Evolutionary conservation across 2,113 vertebrate species (phyloP).

Genomic region (Argyrosomus japonicus): DNA sequence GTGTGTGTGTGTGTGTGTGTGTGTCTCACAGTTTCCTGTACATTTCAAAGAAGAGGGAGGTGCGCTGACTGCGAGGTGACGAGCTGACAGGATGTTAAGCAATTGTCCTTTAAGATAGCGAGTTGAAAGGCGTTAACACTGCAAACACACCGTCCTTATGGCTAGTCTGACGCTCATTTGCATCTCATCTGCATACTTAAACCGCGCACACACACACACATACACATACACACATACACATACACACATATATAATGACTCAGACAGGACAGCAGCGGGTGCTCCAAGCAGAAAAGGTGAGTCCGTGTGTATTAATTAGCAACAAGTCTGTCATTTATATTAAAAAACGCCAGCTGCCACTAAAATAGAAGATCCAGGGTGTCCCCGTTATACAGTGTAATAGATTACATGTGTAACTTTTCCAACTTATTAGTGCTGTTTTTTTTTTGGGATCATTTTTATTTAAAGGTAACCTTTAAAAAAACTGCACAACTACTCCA

Average conservation of each 20-base stretch:
- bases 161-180: conserved; percentile 49
- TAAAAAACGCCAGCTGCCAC: background rate
- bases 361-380: background rate
- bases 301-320: conserved; percentile 24
- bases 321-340: conserved; percentile 19
- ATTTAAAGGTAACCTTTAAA: background rate
- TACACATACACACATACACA: conserved; percentile 21
- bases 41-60: conserved; percentile 21
- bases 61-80: conserved; percentile 1
- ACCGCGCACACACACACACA: conserved; percentile 25
- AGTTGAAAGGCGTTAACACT: conserved; percentile 22
- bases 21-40: conserved; percentile 1
- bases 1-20: background rate
- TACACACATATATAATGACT: conserved; percentile 10
- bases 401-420: background rate
- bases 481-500: too few relatives aligned
- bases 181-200: conserved; percentile 67
- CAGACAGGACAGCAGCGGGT: conserved; percentile 28
- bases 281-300: conserved; percentile 28
- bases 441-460: background rate
- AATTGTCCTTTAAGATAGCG: conserved; percentile 51
- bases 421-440: background rate
- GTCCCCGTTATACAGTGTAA: background rate
- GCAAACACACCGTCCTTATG: conserved; percentile 36
- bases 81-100: conserved; percentile 44